These are phyloP conservation scores for Elgaria multicarinata DNA, from an alignment of 2,113 vertebrate genomes.

Conservation along the genomic window DNA sequence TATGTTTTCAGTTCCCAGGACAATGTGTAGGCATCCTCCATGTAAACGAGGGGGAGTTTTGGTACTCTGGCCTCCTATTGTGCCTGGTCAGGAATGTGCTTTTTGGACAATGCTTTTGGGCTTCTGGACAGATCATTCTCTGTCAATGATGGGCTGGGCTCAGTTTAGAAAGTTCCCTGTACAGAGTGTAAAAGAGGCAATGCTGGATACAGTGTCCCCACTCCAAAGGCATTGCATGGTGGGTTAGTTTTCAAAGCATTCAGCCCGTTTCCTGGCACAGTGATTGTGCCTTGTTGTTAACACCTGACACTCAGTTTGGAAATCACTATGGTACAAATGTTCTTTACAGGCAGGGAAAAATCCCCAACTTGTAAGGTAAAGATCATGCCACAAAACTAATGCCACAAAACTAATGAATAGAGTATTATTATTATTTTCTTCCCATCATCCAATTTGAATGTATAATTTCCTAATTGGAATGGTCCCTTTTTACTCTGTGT, in stretches of 20 bases:
- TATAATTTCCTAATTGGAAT: neutral
- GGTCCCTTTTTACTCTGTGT: neutral
- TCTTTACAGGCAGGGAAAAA: neutral
- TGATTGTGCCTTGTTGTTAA: neutral
- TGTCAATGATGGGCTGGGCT: neutral
- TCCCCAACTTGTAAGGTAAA: no score
- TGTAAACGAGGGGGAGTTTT: no score
- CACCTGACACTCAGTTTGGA: neutral
- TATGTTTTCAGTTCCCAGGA: no score
- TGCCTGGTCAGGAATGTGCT: neutral
- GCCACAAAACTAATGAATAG: neutral
- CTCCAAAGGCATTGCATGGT: neutral
- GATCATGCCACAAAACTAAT: constrained; percentile 20
- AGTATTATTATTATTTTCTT: neutral
- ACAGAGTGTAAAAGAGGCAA: neutral
- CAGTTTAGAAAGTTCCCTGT: neutral
- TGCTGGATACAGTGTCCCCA: neutral
- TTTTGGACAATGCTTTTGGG: no score
- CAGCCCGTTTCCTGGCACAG: neutral
- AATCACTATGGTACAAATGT: neutral
- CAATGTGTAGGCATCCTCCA: no score
- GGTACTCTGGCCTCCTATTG: no score
- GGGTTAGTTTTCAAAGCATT: neutral
- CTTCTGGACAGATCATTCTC: neutral
- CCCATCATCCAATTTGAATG: neutral